phyloP scores from a whole-genome alignment of 2,888 invertebrate species.

The Oligia fasciuncula region DNA sequence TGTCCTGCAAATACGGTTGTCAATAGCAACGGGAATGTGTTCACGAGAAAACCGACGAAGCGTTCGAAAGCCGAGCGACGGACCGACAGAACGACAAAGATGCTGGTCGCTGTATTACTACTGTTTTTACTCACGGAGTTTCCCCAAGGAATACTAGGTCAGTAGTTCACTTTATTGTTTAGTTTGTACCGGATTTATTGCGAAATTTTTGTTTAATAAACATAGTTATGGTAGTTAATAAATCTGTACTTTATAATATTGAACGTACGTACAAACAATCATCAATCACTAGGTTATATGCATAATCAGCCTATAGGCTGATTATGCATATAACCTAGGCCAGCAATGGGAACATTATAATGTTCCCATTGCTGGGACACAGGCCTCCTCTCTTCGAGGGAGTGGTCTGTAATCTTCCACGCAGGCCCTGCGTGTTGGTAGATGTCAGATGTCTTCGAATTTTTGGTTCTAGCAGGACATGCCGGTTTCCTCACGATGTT shows the following conservation, averaged over 20 bases:
- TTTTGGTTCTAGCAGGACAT: background rate
- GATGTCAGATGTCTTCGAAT: background rate
- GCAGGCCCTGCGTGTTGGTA: background rate
- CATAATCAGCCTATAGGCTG: too few relatives aligned
- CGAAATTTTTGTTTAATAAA: conserved; percentile 19
- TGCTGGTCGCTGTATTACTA: conserved; percentile 96
- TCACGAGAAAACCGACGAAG: conserved; percentile 83
- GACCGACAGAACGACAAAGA: conserved; percentile 95
- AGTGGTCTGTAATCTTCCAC: too few relatives aligned
- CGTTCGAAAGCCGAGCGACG: conserved; percentile 84
- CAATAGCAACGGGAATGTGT: conserved; percentile 83
- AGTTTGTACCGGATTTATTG: conserved; percentile 2
- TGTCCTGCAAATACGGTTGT: conserved; percentile 80
- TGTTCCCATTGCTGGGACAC: background rate
- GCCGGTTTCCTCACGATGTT: background rate
- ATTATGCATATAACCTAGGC: too few relatives aligned
- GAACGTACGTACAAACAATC: conserved; percentile 13
- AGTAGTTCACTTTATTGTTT: conserved; percentile 45
- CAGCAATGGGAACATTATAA: too few relatives aligned
- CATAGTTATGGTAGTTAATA: conserved; percentile 25
- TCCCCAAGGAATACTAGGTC: conserved; percentile 94
- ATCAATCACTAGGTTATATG: conserved; percentile 20
- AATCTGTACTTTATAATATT: conserved; percentile 36
- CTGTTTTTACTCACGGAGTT: conserved; percentile 97
- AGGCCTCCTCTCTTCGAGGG: background rate